Evolutionary conservation across 2,113 vertebrate genomes (phyloP).

Genomic region (human): DNA sequence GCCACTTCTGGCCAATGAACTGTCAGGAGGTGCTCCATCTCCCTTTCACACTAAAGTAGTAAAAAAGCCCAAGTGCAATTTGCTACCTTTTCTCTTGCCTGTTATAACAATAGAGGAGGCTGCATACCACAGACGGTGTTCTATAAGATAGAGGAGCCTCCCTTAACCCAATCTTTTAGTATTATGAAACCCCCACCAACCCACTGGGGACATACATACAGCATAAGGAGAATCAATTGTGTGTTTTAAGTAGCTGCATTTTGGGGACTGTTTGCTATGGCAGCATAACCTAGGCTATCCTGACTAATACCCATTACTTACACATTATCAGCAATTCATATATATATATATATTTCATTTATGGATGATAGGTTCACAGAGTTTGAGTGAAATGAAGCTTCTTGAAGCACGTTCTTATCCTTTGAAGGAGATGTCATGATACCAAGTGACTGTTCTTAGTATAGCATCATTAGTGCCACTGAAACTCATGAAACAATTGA

Average conservation of each 20-base stretch:
- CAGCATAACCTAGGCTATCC: not conserved
- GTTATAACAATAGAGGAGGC: not conserved
- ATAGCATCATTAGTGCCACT: not conserved
- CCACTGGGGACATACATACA: not conserved
- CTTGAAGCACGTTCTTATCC: not conserved
- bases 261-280: not conserved
- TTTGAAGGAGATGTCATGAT: not conserved
- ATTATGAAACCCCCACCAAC: accelerated
- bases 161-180: not conserved
- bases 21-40: not conserved
- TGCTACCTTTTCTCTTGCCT: not conserved
- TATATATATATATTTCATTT: not conserved
- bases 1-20: not conserved
- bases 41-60: not conserved
- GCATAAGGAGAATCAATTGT: not conserved
- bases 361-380: not conserved
- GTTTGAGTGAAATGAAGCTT: not conserved
- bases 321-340: not conserved
- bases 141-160: not conserved
- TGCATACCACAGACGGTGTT: not conserved
- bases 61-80: not conserved
- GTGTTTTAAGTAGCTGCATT: not conserved
- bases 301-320: not conserved
- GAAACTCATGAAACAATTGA: not conserved
- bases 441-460: not conserved